phyloP scores from a whole-genome alignment of 2,797 vertebrate genomes.

The Cossypha polioptera region DNA sequence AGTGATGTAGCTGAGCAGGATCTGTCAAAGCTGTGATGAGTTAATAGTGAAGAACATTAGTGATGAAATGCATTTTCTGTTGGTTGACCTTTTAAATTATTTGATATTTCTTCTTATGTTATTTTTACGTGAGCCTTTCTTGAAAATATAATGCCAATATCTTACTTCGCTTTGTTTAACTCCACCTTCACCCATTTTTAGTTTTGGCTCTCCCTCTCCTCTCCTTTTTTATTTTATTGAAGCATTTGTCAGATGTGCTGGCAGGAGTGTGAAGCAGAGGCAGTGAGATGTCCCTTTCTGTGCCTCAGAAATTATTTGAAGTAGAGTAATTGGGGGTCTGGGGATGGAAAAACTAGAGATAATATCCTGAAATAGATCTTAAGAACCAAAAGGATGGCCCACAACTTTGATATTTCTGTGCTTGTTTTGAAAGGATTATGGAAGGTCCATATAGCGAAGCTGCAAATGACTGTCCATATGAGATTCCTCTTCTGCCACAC shows the following conservation, averaged over 20 bases:
- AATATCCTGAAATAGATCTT: neutral
- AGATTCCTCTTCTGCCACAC: neutral
- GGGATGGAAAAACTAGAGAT: neutral
- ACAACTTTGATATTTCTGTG: neutral
- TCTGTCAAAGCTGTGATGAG: slow-evolving; percentile 40
- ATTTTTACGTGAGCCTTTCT: slow-evolving; percentile 24
- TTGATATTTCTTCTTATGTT: slow-evolving; percentile 14
- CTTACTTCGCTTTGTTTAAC: neutral
- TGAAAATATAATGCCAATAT: neutral
- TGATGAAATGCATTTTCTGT: neutral
- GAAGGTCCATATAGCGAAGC: neutral
- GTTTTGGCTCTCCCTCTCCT: neutral
- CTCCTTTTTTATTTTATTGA: neutral
- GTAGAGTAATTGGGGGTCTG: neutral
- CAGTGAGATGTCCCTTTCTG: neutral
- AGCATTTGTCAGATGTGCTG: neutral
- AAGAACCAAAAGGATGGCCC: neutral
- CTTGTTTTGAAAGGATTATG: neutral
- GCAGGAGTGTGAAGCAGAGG: neutral
- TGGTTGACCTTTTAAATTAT: slow-evolving; percentile 24
- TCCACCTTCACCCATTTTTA: neutral
- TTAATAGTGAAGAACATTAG: slow-evolving; percentile 14
- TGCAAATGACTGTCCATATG: neutral
- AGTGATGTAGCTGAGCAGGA: neutral
- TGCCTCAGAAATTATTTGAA: neutral